Evolutionary conservation across 2,797 vertebrate species (phyloP), one percentile per base, ranked within the genome.

Genomic region (Thripadectes ignobilis): DNA sequence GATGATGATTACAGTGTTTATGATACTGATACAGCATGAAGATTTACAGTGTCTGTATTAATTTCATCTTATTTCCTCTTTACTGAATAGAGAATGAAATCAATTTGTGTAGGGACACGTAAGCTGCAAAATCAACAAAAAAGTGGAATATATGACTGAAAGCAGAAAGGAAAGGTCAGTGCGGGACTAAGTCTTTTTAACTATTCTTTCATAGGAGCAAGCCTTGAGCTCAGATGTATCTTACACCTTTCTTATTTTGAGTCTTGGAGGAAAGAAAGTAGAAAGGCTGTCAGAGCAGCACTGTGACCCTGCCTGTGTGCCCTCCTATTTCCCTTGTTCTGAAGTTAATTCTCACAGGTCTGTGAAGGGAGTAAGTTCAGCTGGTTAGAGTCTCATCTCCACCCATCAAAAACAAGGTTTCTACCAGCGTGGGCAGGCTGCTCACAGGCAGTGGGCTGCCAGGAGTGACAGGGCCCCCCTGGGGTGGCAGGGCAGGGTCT

Each of bases 101-200:
- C 14, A 38, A 14, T 59, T 72, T 72, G 5, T 16, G 17, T 30
- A 65, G 51, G 23, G n/a, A 59, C 8, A 38, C 6, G 6, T n/a
- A 24, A 76, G 19, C 18, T 78, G 18, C 15, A 76, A 67, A 90
- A 74, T 71, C 32, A 88, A 36, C 32, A 54, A 38, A 54, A 80
- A n/a, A 7, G 5, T 39, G 43, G 26, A 69, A 16, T 4, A 24
- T 2, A 2, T 10, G 29, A 8, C 36, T 30, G 12, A 65, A 83
- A 75, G n/a, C 26, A 43, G 36, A 66, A 26, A 43, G 12, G 10
- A 91, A 48, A 21, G 2, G 8, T 34, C 0, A 0, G 6, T 14
- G 9, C 27, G 6, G 5, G 10, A 69, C 7, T 18, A 84, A 22
- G 18, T 6, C 24, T 51, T 87, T 66, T 81, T 7, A 74, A 34